phyloP scores from a whole-genome alignment of 2,113 vertebrate species.

The Thermophis baileyi region DNA sequence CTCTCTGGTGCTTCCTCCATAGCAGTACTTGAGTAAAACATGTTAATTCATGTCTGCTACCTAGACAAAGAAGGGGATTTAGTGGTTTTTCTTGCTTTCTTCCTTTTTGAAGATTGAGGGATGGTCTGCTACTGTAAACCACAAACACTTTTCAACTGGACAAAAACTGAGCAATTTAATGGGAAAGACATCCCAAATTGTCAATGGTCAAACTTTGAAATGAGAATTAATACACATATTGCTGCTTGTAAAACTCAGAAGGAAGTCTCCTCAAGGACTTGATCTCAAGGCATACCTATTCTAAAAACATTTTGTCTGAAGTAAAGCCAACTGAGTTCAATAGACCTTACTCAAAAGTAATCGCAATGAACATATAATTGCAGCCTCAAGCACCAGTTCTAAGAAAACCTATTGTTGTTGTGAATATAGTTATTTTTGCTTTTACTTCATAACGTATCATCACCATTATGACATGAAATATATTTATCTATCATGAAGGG shows the following conservation, averaged over 20 bases:
- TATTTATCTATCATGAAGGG: conserved; percentile 26
- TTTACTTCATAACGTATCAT: conserved; percentile 1
- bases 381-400: background rate
- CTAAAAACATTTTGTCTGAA: background rate
- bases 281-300: background rate
- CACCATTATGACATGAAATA: conserved; percentile 27
- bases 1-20: conserved; percentile 35
- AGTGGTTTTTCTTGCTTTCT: background rate
- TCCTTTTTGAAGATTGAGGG: background rate
- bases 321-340: background rate
- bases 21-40: conserved; percentile 49
- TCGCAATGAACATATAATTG: background rate
- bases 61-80: conserved; percentile 40
- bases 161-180: background rate
- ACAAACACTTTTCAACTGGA: background rate
- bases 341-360: background rate
- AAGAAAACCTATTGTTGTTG: background rate
- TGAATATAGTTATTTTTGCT: conserved; percentile 34
- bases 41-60: conserved; percentile 54
- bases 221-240: background rate
- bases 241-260: background rate
- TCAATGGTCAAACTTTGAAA: background rate
- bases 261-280: background rate
- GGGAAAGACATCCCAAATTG: background rate
- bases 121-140: background rate